Evolutionary conservation across 2,888 invertebrate species (phyloP).

Genomic region (Apoda limacodes): DNA sequence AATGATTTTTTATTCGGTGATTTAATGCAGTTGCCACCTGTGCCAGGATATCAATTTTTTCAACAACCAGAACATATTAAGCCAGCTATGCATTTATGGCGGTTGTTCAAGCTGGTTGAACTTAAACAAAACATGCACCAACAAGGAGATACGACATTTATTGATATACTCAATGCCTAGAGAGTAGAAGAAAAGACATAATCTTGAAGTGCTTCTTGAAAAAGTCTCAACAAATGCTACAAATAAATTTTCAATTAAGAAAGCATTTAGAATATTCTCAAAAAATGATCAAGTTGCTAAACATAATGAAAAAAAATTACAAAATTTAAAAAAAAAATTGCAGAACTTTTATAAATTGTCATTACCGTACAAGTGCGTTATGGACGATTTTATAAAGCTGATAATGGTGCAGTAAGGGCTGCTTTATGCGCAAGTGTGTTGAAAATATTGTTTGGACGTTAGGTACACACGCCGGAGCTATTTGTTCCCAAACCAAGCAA

Average conservation of each 20-base stretch:
- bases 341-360: conserved; percentile 16
- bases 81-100: conserved; percentile 18
- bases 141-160: conserved; percentile 15
- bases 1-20: conserved; percentile 19
- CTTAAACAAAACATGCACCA: conserved; percentile 15
- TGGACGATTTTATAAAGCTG: too few relatives aligned
- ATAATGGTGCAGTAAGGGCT: too few relatives aligned
- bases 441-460: too few relatives aligned
- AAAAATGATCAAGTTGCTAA: conserved; percentile 15
- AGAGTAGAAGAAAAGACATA: conserved; percentile 13
- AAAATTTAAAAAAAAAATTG: conserved; percentile 14
- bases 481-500: too few relatives aligned
- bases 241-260: conserved; percentile 10
- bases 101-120: conserved; percentile 11
- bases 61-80: conserved; percentile 16
- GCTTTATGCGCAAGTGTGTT: too few relatives aligned
- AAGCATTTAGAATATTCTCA: conserved; percentile 16
- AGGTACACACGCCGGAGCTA: too few relatives aligned
- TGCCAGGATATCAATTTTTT: conserved; percentile 17
- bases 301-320: conserved; percentile 15
- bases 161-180: conserved; percentile 14
- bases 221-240: conserved; percentile 9
- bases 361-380: conserved; percentile 14
- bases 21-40: too few relatives aligned
- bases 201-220: conserved; percentile 8